Evolutionary conservation across 2,113 vertebrate species (phyloP).

Genomic region (Orientallactaga bullata): DNA sequence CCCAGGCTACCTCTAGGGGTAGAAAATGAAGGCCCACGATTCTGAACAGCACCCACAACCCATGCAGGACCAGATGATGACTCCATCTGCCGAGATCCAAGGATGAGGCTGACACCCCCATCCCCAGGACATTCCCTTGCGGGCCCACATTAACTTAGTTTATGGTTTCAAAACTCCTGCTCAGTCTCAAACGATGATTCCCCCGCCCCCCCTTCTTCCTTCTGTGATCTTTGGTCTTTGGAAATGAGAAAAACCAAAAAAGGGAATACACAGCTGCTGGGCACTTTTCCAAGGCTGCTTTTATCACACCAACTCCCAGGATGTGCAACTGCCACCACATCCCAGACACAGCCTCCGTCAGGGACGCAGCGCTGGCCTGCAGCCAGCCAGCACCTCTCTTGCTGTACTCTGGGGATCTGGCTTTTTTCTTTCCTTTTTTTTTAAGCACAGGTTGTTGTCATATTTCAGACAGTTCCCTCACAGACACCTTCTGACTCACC

Average conservation of each 20-base stretch:
- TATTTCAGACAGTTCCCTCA: neutral
- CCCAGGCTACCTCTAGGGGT: neutral
- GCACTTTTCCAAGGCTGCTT: conserved; percentile 56
- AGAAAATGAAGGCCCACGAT: neutral
- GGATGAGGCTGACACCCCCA: neutral
- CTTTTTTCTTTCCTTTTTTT: neutral
- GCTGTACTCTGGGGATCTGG: neutral
- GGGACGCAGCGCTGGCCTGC: neutral
- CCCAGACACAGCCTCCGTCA: neutral
- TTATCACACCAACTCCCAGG: neutral
- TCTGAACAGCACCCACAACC: neutral
- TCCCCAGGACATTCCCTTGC: neutral
- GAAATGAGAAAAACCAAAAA: conserved; percentile 42
- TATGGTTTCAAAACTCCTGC: conserved; percentile 6
- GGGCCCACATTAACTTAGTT: neutral
- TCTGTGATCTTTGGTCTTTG: conserved; percentile 52
- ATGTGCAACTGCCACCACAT: neutral
- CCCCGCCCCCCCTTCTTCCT: too few species aligned
- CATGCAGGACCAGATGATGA: neutral
- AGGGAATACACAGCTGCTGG: neutral
- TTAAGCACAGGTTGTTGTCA: neutral
- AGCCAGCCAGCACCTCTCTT: neutral
- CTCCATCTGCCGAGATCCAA: neutral
- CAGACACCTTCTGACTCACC: neutral
- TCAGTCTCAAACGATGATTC: conserved; percentile 47